Evolutionary conservation across 2,797 vertebrate genomes (phyloP), one percentile per base, ranked within the genome.

Genomic region (Falco biarmicus): DNA sequence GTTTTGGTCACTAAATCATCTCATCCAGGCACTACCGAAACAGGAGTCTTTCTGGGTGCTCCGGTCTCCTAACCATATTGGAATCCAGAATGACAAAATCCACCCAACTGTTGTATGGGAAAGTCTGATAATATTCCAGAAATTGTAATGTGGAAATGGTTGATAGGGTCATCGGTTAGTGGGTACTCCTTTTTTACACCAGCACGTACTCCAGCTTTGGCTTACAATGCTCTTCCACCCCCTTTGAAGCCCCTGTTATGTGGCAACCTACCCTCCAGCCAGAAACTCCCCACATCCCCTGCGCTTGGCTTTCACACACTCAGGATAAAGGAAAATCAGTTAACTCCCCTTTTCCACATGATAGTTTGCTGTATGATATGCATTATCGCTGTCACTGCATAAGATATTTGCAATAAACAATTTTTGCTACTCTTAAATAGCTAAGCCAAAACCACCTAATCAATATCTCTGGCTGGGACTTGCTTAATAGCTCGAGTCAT

Each of bases 291-390:
- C 68, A 29, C 0, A 0, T 9, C 5, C 12, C 68, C 31, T 17
- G 17, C 1, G 0, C 24, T 66, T 73, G 9, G 0, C 17, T 64
- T 25, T 80, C 66, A n/a, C 16, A 8, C 1, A 0, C 34, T n/a
- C 15, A 51, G 25, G 51, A n/a, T 5, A 63, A 65, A 60, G 29
- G 28, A 60, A 73, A 57, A 65, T 9, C 21, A 4, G 32, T 34
- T 2, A 37, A 11, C 32, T 80, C 69, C 31, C 25, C 26, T 70
- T 37, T 91, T 64, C 47, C 54, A 15, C 18, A 32, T 2, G 5
- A 5, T 11, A 53, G 34, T 26, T 89, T 37, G 13, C 54, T 53
- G 32, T 47, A 31, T 12, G 47, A 21, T 17, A 56, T 20, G 57
- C 90, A 84, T 76, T 65, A 45, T 71, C 11, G 26, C 48, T 77